These are phyloP conservation scores for Venusia cambrica DNA, from an alignment of 2,888 invertebrate species.

Conservation along the genomic window DNA sequence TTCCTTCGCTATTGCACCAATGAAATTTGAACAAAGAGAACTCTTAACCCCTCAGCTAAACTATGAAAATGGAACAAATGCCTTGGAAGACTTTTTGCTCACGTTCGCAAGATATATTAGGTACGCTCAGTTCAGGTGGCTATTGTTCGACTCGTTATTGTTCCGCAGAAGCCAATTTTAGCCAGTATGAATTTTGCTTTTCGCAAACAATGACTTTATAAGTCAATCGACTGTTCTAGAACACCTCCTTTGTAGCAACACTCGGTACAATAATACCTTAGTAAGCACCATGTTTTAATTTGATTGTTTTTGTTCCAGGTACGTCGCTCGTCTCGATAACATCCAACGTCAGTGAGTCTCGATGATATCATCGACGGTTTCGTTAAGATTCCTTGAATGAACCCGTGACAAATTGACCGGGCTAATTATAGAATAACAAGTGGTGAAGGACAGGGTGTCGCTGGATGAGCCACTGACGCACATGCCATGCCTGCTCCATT, in stretches of 20 bases:
- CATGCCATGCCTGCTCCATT: conserved; percentile 38
- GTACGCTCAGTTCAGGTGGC: conserved; percentile 30
- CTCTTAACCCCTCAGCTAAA: conserved; percentile 16
- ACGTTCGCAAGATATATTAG: conserved; percentile 29
- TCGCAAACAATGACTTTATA: conserved; percentile 32
- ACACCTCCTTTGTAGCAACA: conserved; percentile 19
- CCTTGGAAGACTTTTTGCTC: conserved; percentile 25
- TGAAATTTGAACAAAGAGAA: conserved; percentile 18
- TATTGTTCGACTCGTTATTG: conserved; percentile 46
- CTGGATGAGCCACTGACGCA: conserved; percentile 53
- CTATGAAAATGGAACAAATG: conserved; percentile 22
- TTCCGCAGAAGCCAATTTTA: conserved; percentile 37
- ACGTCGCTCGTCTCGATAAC: conserved; percentile 15
- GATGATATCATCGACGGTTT: conserved; percentile 16
- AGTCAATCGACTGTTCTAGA: conserved; percentile 26
- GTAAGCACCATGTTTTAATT: conserved; percentile 14
- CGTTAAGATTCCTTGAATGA: conserved; percentile 20
- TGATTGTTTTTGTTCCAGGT: conserved; percentile 29
- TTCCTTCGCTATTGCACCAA: conserved; percentile 16
- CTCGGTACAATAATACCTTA: too few species aligned
- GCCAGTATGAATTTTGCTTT: conserved; percentile 30
- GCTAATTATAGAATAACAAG: conserved; percentile 60
- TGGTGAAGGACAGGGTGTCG: conserved; percentile 48
- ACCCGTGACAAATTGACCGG: conserved; percentile 37
- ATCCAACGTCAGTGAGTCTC: conserved; percentile 11